phyloP scores from a whole-genome alignment of 1,140 invertebrate genomes.

The Drosophila carrolli region DNA sequence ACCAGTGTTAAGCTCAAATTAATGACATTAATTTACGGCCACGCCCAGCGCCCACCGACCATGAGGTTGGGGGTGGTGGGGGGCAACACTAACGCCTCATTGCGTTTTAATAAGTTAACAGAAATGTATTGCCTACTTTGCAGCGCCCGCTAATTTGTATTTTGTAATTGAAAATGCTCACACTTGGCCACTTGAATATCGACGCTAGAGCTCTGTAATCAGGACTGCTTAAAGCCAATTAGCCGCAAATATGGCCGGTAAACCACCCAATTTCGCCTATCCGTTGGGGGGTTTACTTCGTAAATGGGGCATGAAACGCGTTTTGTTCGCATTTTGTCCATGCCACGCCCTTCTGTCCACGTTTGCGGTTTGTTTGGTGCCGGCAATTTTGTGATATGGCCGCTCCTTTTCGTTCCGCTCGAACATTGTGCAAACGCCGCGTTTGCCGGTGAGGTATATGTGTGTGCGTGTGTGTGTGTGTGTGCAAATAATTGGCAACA shows the following conservation, averaged over 20 bases:
- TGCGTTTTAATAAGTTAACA: slow-evolving; percentile 75
- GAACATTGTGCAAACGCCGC: slow-evolving; percentile 53
- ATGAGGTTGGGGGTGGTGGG: neutral
- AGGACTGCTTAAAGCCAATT: slow-evolving; percentile 82
- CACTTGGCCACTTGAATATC: slow-evolving; percentile 50
- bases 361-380: slow-evolving; percentile 61
- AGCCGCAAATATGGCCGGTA: slow-evolving; percentile 81
- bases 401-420: slow-evolving; percentile 28
- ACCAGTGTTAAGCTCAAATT: slow-evolving; percentile 79
- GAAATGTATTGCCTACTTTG: slow-evolving; percentile 70
- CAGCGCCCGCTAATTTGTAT: slow-evolving; percentile 72
- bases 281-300: neutral
- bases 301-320: slow-evolving; percentile 78
- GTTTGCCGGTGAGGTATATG: slow-evolving; percentile 14
- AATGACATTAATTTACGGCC: slow-evolving; percentile 78
- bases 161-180: slow-evolving; percentile 77
- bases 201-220: slow-evolving; percentile 65
- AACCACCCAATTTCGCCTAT: slow-evolving; percentile 25
- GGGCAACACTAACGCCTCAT: slow-evolving; percentile 23
- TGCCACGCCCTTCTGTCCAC: slow-evolving; percentile 65
- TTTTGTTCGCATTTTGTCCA: slow-evolving; percentile 67
- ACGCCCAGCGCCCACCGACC: slow-evolving; percentile 1
- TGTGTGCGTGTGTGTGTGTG: slow-evolving; percentile 20
- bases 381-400: slow-evolving; percentile 64
- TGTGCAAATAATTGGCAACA: slow-evolving; percentile 75